A percentile compares a stretch with the other conserved stretches of the same genome.
phyloP scores from a whole-genome alignment of 2,888 invertebrate species.

The Drosophila kambysellisi region DNA sequence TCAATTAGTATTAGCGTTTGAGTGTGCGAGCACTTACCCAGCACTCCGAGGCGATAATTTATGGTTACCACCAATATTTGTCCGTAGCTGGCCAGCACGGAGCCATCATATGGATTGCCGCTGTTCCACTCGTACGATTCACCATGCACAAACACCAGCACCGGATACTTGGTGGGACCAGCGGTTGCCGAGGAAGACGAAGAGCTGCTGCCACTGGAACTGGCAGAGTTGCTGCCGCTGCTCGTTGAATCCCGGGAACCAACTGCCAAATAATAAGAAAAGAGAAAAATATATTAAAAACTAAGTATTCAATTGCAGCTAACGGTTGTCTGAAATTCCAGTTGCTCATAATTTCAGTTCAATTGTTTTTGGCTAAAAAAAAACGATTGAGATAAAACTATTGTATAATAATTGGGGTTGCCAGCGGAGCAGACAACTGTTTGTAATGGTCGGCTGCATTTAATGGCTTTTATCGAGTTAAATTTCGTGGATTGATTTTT shows the following conservation, averaged over 20 bases:
- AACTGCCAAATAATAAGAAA: constrained; percentile 75
- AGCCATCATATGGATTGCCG: constrained; percentile 99
- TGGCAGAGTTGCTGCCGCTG: constrained; percentile 49
- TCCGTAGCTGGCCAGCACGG: constrained; percentile 96
- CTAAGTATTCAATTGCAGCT: constrained; percentile 43
- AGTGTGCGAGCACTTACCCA: constrained; percentile 88
- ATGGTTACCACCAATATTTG: constrained; percentile 95
- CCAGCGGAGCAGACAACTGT: constrained; percentile 30
- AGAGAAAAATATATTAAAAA: constrained; percentile 17
- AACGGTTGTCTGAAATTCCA: constrained; percentile 21
- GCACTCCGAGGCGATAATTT: constrained; percentile 92
- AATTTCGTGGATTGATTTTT: constrained; percentile 20
- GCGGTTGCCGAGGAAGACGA: constrained; percentile 81
- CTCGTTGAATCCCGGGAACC: constrained; percentile 83
- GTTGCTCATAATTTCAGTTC: constrained; percentile 15
- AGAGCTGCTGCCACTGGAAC: constrained; percentile 72
- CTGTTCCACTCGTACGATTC: constrained; percentile 99
- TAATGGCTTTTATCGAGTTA: constrained; percentile 33
- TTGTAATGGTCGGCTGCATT: constrained; percentile 43
- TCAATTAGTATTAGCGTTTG: constrained; percentile 70
- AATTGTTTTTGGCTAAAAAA: constrained; percentile 29
- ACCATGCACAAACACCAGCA: constrained; percentile 97
- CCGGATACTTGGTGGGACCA: constrained; percentile 89
- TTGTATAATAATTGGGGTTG: constrained; percentile 18
- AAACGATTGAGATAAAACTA: constrained; percentile 13